Base-by-base conservation (phyloP, 1,140 invertebrate species). In the Tetramorium simillimum region DNA sequence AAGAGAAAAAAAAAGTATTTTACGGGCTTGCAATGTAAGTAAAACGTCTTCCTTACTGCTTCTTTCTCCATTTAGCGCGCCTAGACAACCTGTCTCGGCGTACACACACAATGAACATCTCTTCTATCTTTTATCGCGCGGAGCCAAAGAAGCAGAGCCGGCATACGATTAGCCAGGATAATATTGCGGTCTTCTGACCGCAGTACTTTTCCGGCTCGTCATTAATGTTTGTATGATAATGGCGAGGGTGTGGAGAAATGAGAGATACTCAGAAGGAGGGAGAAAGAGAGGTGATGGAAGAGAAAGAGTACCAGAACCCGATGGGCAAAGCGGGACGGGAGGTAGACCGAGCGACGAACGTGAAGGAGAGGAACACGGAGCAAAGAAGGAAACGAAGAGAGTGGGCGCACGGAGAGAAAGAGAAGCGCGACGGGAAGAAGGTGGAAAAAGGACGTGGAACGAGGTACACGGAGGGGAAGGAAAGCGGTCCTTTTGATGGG, bases 211-310 rank as follows among this genome's bases (percentile, higher is more conserved):
- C 94, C 94, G 93, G 92, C 90, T 94, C 92, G 93, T 94, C 93
- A 92, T 93, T 93, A 92, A 94, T 94, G 94, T 95, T 93, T 94
- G 94, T 94, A 95, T 95, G 94, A 95, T 95, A 95, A 95, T 95
- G 91, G 93, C 92, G 86, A 92, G 94, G 95, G 94, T 95, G 94
- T 92, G 94, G 94, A 94, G 93, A 94, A 94, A 94, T 88, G 80
- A 86, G 81, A 91, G 85, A 86, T 84, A 86, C 69, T 84, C 37
- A 63, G 81, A 75, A 58, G 72, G 75, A 63, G 60, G 28, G 16
- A 33, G 67, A 67, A 14, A 46, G 46, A 46, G 46, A 46, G 46
- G 7, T 0, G 40, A 43, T 7, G 10, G 40, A 43, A 82, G 24
- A 63, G 46, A 56, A 0, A n/a, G 78, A 72, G 63, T 24, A 40